A percentile compares a stretch with the other conserved stretches of the same genome.
Conservation (phyloP, 2,113 vertebrate species). For the Vulpes ferrilata region DNA sequence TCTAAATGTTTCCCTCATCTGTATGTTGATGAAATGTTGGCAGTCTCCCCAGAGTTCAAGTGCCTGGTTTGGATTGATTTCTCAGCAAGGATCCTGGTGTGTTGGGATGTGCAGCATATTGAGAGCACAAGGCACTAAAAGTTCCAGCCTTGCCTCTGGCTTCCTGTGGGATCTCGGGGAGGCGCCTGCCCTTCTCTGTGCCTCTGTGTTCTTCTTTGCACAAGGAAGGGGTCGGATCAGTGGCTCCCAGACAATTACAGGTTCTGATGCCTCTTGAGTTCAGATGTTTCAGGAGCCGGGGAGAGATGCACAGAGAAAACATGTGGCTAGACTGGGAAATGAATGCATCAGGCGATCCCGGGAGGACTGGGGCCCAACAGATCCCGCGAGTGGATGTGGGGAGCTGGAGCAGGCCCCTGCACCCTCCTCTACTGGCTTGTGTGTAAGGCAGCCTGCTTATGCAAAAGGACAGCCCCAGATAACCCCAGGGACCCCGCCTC, state of each 20-base stretch:
- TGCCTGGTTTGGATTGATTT: slow-evolving; percentile 69
- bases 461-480: not conserved
- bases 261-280: not conserved
- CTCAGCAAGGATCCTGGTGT: slow-evolving; percentile 61
- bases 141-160: slow-evolving; percentile 43
- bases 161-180: slow-evolving; percentile 26
- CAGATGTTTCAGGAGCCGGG: not conserved
- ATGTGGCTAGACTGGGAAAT: not conserved
- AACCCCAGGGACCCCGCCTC: not conserved
- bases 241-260: not conserved
- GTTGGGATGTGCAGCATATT: not conserved
- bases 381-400: not conserved
- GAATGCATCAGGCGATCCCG: not conserved
- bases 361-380: not conserved
- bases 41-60: slow-evolving; percentile 54
- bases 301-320: not conserved
- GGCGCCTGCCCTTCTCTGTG: not conserved
- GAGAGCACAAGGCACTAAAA: not conserved
- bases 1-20: slow-evolving; percentile 63
- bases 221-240: not conserved
- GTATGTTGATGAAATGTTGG: slow-evolving; percentile 74
- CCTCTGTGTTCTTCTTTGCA: not conserved
- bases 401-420: not conserved
- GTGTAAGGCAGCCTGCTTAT: not conserved
- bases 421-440: not conserved